These are phyloP conservation scores for Centropristis striata DNA, from an alignment of 2,113 vertebrate genomes.

Conservation along the genomic window DNA sequence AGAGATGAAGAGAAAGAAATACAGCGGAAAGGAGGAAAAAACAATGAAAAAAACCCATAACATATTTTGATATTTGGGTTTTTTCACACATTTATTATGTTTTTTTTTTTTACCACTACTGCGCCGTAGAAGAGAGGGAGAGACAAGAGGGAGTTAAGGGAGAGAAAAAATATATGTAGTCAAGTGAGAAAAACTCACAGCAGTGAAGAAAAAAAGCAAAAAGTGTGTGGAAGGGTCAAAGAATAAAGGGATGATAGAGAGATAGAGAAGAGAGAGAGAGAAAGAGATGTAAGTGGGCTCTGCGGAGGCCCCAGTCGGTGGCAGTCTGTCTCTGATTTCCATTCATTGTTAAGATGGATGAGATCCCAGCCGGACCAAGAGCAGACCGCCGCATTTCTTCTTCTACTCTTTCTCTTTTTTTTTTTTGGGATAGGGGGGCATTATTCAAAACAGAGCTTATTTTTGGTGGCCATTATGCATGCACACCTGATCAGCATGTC, in stretches of 20 bases:
- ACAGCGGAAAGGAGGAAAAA: too few relatives aligned
- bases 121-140: not conserved
- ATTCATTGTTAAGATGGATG: slow-evolving; percentile 98
- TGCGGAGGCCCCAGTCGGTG: slow-evolving; percentile 90
- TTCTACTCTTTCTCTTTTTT: slow-evolving; percentile 38
- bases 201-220: slow-evolving; percentile 36
- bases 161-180: not conserved
- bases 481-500: slow-evolving; percentile 97
- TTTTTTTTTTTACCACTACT: not conserved
- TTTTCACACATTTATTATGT: not conserved
- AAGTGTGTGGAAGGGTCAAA: slow-evolving; percentile 48
- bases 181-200: slow-evolving; percentile 29
- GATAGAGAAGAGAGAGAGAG: slow-evolving; percentile 42
- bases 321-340: slow-evolving; percentile 93
- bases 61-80: too few relatives aligned
- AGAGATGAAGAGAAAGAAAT: too few relatives aligned
- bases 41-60: too few relatives aligned
- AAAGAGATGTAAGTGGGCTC: slow-evolving; percentile 89
- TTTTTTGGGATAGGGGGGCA: slow-evolving; percentile 83
- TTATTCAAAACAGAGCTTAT: slow-evolving; percentile 98
- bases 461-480: slow-evolving; percentile 98
- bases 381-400: slow-evolving; percentile 93
- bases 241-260: slow-evolving; percentile 63
- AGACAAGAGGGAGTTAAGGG: not conserved
- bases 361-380: slow-evolving; percentile 93